Conservation (phyloP, 2,113 vertebrate species). For the Thunnus maccoyii region DNA sequence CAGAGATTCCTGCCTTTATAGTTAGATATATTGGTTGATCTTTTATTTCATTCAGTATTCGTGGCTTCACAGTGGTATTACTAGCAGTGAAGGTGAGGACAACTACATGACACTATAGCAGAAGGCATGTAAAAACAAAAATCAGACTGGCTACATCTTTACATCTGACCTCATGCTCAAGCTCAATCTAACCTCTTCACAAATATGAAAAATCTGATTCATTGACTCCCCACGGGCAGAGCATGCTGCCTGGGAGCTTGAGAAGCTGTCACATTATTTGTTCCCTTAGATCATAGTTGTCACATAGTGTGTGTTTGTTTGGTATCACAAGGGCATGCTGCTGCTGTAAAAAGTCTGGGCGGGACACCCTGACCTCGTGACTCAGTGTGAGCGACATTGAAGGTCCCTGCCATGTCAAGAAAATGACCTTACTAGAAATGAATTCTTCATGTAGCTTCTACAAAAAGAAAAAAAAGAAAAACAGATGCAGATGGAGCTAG, state of each 20-base stretch:
- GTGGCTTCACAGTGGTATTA: background rate
- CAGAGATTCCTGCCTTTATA: too few species aligned
- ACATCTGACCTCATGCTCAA: constrained; percentile 50
- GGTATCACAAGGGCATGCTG: constrained; percentile 56
- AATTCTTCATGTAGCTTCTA: constrained; percentile 26
- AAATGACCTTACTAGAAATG: constrained; percentile 59
- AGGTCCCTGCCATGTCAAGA: constrained; percentile 53
- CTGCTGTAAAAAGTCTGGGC: constrained; percentile 40
- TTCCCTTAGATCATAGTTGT: constrained; percentile 71
- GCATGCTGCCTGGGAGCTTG: constrained; percentile 56
- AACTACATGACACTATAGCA: background rate
- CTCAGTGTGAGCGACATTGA: constrained; percentile 46
- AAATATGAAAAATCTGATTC: constrained; percentile 63
- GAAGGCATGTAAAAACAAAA: constrained; percentile 10
- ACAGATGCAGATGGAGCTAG: background rate
- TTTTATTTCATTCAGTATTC: constrained; percentile 2
- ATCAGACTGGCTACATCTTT: constrained; percentile 37
- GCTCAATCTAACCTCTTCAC: constrained; percentile 47
- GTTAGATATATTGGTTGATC: constrained; percentile 29
- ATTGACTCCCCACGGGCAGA: constrained; percentile 56
- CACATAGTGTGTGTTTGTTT: constrained; percentile 59
- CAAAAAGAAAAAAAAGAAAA: background rate
- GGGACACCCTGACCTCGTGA: constrained; percentile 56
- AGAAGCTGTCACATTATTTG: constrained; percentile 73
- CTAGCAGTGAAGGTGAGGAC: background rate